Percentiles rank a stretch among this genome's conserved stretches.
Conservation (phyloP, 2,797 vertebrate species). For the Lepus townsendii region DNA sequence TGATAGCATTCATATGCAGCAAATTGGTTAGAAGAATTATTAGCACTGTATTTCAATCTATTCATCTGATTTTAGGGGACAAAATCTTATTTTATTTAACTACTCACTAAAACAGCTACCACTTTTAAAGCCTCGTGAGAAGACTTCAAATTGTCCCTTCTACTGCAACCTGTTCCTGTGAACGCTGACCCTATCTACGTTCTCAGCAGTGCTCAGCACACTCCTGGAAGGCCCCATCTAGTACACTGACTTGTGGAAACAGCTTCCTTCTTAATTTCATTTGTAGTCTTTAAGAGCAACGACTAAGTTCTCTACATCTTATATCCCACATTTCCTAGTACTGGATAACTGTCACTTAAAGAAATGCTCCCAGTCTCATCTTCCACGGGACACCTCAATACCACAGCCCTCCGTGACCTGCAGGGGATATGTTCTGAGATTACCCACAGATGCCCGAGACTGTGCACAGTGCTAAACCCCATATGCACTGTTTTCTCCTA, state of each 20-base stretch:
- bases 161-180: accelerated
- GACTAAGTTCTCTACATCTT: not conserved
- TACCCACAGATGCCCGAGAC: no score
- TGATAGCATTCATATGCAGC: not conserved
- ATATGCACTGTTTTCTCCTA: no score
- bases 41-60: constrained; percentile 25
- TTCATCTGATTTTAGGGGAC: not conserved
- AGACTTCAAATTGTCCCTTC: not conserved
- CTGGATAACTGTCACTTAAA: not conserved
- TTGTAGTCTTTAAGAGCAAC: constrained; percentile 15
- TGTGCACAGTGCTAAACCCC: no score
- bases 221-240: not conserved
- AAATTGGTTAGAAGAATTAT: constrained; percentile 37
- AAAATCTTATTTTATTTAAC: not conserved
- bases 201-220: not conserved
- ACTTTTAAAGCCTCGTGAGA: not conserved
- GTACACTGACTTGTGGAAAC: not conserved
- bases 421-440: no score
- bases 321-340: not conserved
- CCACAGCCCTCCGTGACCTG: no score
- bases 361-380: not conserved
- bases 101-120: not conserved
- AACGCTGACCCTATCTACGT: constrained; percentile 41
- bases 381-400: not conserved
- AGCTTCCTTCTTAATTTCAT: constrained; percentile 19